Evolutionary conservation across 2,797 vertebrate genomes (phyloP).

Genomic region (Gila robusta): DNA sequence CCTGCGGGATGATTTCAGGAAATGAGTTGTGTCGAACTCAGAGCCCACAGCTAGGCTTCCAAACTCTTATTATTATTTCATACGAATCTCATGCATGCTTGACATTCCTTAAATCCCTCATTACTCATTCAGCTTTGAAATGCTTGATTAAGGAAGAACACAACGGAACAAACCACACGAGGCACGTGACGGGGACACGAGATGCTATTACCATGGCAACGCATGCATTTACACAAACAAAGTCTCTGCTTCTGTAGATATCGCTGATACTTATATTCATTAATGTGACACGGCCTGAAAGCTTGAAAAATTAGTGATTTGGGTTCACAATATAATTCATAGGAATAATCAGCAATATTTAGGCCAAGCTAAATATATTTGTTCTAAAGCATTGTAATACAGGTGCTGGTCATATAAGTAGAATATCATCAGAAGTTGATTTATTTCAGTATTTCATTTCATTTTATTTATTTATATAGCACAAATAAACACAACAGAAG

Average conservation of each 20-base stretch:
- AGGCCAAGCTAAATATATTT: background rate
- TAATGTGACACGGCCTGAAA: conserved; percentile 18
- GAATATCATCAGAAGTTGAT: too few species aligned
- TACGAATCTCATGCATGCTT: conserved; percentile 66
- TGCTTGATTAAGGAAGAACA: conserved; percentile 33
- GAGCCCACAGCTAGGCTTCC: conserved; percentile 40
- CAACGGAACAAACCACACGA: background rate
- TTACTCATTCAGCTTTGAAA: conserved; percentile 47
- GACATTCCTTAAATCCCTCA: conserved; percentile 62
- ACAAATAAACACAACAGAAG: too few species aligned
- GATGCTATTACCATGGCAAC: conserved; percentile 57
- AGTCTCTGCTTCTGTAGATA: conserved; percentile 18
- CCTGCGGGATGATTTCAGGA: background rate
- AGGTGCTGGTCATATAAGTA: too few species aligned
- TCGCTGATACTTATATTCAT: conserved; percentile 1
- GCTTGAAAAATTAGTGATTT: background rate
- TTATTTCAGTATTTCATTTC: too few species aligned
- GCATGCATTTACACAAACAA: conserved; percentile 38
- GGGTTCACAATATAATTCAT: background rate
- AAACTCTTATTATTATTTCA: conserved; percentile 67
- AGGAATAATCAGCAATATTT: background rate
- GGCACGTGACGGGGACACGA: background rate
- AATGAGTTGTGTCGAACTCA: conserved; percentile 4
- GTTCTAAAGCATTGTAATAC: background rate
- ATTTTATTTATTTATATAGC: too few species aligned